These are phyloP conservation scores for Mythimna lalbum DNA, from an alignment of 2,888 invertebrate genomes.

Conservation along the genomic window DNA sequence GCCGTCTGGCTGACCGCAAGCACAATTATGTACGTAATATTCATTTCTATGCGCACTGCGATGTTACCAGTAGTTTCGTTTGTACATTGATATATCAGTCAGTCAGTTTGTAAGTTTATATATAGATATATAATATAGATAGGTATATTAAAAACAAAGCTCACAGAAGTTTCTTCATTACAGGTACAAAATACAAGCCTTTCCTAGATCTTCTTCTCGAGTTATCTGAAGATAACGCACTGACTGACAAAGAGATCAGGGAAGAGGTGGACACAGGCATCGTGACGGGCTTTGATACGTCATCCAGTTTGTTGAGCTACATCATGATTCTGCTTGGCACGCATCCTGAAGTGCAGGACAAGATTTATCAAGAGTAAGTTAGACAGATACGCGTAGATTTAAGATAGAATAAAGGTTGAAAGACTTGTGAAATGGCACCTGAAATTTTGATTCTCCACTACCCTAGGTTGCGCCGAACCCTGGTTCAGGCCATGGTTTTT, in stretches of 20 bases:
- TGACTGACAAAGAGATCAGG: constrained; percentile 65
- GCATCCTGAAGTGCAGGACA: constrained; percentile 74
- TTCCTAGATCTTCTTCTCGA: constrained; percentile 67
- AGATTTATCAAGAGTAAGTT: constrained; percentile 63
- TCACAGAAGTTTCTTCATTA: not conserved
- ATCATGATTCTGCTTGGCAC: constrained; percentile 75
- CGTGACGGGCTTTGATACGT: constrained; percentile 80
- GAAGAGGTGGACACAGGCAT: constrained; percentile 66
- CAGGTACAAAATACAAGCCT: constrained; percentile 57
- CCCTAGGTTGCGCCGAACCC: too few species aligned
- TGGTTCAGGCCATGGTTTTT: too few species aligned
- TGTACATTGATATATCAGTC: too few species aligned
- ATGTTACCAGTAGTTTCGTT: too few species aligned
- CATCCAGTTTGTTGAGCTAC: constrained; percentile 73
- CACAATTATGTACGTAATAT: too few species aligned
- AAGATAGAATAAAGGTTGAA: too few species aligned
- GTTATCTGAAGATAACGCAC: constrained; percentile 54
- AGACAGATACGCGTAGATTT: not conserved
- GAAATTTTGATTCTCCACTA: too few species aligned
- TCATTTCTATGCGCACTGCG: too few species aligned
- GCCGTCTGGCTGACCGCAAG: too few species aligned
- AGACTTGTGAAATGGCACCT: too few species aligned
- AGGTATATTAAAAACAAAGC: not conserved
- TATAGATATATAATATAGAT: too few species aligned
- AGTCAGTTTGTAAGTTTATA: too few species aligned